These are phyloP conservation scores for Tupiocoris notatus DNA, from an alignment of 2,888 invertebrate species.

Conservation along the genomic window DNA sequence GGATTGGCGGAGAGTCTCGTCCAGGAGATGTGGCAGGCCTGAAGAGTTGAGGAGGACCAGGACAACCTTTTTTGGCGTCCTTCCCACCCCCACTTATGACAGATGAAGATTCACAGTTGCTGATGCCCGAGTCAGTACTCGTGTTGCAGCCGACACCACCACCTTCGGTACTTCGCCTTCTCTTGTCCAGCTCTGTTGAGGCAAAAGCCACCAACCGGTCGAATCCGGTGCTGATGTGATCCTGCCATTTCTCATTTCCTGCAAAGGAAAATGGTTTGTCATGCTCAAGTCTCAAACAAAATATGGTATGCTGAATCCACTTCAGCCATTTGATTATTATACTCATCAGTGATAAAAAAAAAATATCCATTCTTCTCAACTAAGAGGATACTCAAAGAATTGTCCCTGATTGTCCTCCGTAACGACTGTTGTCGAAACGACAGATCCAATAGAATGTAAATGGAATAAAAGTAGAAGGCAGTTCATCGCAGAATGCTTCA, in stretches of 20 bases:
- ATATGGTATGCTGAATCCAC: too few species aligned
- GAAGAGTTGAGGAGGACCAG: constrained; percentile 52
- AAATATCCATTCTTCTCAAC: too few species aligned
- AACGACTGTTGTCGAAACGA: too few species aligned
- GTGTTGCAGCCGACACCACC: constrained; percentile 69
- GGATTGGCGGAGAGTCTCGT: constrained; percentile 58
- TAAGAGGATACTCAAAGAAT: too few species aligned
- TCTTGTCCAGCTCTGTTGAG: constrained; percentile 85
- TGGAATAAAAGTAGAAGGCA: too few species aligned
- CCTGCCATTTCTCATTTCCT: constrained; percentile 86
- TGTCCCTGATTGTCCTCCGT: too few species aligned
- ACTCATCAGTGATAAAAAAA: too few species aligned
- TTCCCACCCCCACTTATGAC: constrained; percentile 13
- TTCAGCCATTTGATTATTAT: too few species aligned
- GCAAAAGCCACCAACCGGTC: constrained; percentile 91
- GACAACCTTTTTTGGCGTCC: constrained; percentile 45
- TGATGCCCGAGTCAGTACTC: constrained; percentile 83
- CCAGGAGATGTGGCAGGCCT: constrained; percentile 54
- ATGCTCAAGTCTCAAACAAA: too few species aligned
- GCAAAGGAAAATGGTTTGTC: too few species aligned
- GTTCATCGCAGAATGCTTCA: too few species aligned
- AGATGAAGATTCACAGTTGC: constrained; percentile 62
- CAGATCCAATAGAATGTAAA: too few species aligned
- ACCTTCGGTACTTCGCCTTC: constrained; percentile 79
- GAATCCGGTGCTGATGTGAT: constrained; percentile 88